Evolutionary conservation across 2,797 vertebrate genomes (phyloP), one percentile per base, ranked within the genome.

Genomic region (Falco novaeseelandiae): DNA sequence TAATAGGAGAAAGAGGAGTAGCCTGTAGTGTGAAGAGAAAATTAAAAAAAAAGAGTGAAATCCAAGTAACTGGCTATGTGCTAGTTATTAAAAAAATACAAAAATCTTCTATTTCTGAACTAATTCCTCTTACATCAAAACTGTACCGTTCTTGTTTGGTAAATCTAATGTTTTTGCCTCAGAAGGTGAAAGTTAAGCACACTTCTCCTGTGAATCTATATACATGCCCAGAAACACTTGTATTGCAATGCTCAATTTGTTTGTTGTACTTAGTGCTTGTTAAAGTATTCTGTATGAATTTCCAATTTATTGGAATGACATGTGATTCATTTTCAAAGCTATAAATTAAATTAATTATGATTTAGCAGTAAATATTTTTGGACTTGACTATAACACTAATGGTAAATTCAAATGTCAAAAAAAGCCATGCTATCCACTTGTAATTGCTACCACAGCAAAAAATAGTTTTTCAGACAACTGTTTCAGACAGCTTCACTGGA

Each of bases 111-210:
- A 16, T 61, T 62, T 44, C 6, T 26, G 8, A 52, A 29, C 9
- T 40, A 21, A 51, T 78, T 85, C 4, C 1, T 49, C 12, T 67
- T 71, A 38, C 22, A 51, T 42, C 5, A 76, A 58, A 71, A 58
- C 10, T 20, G 1, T 36, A 22, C 9, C 58, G 3, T 5, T 67
- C 5, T 30, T 65, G 3, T 51, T 46, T 15, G 1, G 1, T n/a
- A 10, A 8, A 27, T 51, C 19, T 71, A 48, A 13, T 0, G 1
- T 42, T 79, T 76, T 80, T 40, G 4, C 8, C 18, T 3, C 9
- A n/a, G 29, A 69, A 51, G 8, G 4, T 48, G 27, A 59, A 84
- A 66, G 2, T 40, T 80, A 81, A 83, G 3, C 10, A 66, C 12
- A 14, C 8, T 61, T 94, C 32, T 63, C 29, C 27, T 72, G 9